A percentile compares a stretch with the other conserved stretches of the same genome.
Conservation (phyloP, 1,140 invertebrate genomes). For the Laupala kohalensis region DNA sequence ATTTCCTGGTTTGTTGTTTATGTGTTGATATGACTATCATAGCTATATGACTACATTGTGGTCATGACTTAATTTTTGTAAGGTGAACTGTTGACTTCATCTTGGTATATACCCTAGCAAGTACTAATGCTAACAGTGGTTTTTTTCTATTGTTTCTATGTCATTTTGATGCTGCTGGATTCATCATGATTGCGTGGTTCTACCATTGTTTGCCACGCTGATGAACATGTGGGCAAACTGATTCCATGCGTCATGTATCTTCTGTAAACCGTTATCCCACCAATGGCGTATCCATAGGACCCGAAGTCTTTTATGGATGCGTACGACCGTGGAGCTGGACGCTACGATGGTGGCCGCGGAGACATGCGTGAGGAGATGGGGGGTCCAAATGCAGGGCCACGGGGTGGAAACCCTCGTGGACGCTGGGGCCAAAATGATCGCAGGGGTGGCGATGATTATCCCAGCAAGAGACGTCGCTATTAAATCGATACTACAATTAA, state of each 20-base stretch:
- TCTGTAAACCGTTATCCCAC: not conserved
- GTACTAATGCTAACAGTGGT: not conserved
- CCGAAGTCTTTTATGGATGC: conserved; percentile 13
- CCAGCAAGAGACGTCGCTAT: conserved; percentile 11
- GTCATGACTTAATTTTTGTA: not conserved
- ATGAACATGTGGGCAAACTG: not conserved
- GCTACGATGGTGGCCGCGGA: conserved; percentile 9
- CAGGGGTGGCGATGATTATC: conserved; percentile 9
- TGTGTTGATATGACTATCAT: too few species aligned
- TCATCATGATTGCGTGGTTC: not conserved
- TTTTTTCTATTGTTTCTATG: conserved; percentile 9
- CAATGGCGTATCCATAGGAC: conserved; percentile 4
- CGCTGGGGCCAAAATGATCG: conserved; percentile 9
- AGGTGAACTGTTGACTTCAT: not conserved
- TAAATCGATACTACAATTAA: not conserved
- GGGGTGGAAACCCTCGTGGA: conserved; percentile 12
- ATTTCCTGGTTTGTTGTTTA: not conserved
- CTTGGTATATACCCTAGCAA: not conserved
- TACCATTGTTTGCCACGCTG: not conserved
- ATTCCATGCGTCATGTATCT: not conserved
- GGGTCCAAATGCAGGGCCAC: conserved; percentile 8
- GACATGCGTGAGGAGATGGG: conserved; percentile 11
- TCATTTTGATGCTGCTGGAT: conserved; percentile 10
- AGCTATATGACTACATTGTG: too few species aligned
- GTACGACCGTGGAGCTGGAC: conserved; percentile 11